Evolutionary conservation across 2,888 invertebrate species (phyloP).

Genomic region (Noctua janthe): DNA sequence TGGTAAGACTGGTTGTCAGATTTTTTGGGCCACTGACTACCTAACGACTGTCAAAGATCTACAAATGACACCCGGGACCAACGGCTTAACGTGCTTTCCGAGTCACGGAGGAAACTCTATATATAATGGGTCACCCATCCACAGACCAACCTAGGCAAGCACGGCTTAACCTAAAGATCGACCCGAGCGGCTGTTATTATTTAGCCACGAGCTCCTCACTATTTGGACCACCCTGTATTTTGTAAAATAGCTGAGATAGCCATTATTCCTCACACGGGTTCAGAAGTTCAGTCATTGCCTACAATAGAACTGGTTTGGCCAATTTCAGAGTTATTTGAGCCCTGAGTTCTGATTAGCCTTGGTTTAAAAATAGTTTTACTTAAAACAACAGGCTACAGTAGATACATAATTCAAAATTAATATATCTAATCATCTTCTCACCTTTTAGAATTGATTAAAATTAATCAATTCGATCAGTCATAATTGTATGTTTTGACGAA

Average conservation of each 20-base stretch:
- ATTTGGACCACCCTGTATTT: background rate
- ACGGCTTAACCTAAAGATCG: too few species aligned
- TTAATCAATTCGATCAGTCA: constrained; percentile 7
- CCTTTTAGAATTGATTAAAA: background rate
- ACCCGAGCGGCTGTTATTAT: too few species aligned
- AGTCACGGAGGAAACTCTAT: too few species aligned
- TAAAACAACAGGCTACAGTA: background rate
- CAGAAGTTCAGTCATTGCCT: background rate
- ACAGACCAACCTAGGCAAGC: too few species aligned
- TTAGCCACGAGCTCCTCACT: too few species aligned
- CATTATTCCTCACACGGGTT: background rate
- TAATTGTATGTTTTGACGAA: background rate
- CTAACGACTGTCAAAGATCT: too few species aligned
- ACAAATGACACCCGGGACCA: too few species aligned
- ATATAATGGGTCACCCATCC: too few species aligned
- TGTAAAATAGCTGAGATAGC: background rate
- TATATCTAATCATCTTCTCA: background rate
- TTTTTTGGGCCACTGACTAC: too few species aligned
- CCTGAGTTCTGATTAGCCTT: background rate
- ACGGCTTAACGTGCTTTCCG: too few species aligned
- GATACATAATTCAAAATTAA: background rate
- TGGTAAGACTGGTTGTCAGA: too few species aligned
- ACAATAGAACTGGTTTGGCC: background rate
- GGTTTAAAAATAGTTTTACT: background rate
- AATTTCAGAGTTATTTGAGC: background rate